Conservation (phyloP, 2,888 invertebrate genomes). For the Cynaeus angustus region DNA sequence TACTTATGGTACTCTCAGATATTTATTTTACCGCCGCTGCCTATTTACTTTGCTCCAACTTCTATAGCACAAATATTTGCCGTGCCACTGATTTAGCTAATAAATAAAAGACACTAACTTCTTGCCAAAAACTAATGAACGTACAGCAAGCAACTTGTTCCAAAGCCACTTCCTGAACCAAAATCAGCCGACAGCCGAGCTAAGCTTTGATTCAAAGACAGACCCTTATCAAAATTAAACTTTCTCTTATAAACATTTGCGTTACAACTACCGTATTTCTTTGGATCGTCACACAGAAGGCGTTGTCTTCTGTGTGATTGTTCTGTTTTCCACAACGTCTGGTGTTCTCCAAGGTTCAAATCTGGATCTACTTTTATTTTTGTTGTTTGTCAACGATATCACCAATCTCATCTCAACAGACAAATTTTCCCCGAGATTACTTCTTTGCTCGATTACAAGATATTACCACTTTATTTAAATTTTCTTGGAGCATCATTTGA, state of each 20-base stretch:
- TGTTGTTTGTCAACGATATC: too few relatives aligned
- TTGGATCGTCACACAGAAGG: too few relatives aligned
- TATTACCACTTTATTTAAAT: too few relatives aligned
- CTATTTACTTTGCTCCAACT: conserved; percentile 47
- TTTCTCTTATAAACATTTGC: background rate
- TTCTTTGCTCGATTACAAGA: too few relatives aligned
- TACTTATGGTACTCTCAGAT: conserved; percentile 45
- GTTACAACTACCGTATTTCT: too few relatives aligned
- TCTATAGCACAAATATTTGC: conserved; percentile 44
- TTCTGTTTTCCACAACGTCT: too few relatives aligned
- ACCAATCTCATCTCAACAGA: too few relatives aligned
- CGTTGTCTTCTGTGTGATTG: too few relatives aligned
- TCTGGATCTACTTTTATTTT: too few relatives aligned
- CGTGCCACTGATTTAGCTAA: conserved; percentile 43
- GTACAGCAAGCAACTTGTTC: conserved; percentile 11
- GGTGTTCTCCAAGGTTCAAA: too few relatives aligned
- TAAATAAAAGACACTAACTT: conserved; percentile 43
- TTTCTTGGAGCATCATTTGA: too few relatives aligned
- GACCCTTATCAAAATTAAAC: conserved; percentile 1
- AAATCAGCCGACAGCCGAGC: conserved; percentile 16
- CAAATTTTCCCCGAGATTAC: too few relatives aligned
- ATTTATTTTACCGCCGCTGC: conserved; percentile 47
- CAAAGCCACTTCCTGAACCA: conserved; percentile 16
- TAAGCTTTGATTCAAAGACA: conserved; percentile 16
- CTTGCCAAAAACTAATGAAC: conserved; percentile 43